Percentiles rank a stretch among this genome's conserved stretches.
These are phyloP conservation scores for Hirtodrosophila cameraria DNA, from an alignment of 2,888 invertebrate genomes.

Conservation along the genomic window DNA sequence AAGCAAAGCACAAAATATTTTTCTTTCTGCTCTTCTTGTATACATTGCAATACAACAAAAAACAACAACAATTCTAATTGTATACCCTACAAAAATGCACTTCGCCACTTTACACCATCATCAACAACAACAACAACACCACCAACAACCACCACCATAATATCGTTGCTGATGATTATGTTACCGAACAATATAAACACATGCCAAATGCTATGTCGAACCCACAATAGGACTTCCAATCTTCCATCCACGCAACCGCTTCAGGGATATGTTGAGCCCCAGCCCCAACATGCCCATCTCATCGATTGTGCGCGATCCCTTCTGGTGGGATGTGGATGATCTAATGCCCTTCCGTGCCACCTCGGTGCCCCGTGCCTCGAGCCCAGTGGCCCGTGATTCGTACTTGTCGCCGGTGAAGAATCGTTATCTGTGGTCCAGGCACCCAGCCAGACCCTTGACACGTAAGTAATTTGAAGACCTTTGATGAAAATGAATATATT, in stretches of 20 bases:
- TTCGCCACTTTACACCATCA: constrained; percentile 24
- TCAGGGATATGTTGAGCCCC: constrained; percentile 91
- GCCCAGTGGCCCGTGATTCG: constrained; percentile 92
- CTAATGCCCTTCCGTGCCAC: constrained; percentile 88
- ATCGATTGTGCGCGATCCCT: constrained; percentile 93
- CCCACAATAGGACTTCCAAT: constrained; percentile 87
- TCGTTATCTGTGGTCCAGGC: constrained; percentile 95
- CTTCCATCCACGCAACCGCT: constrained; percentile 87
- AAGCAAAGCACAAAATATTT: constrained; percentile 75
- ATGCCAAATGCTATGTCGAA: constrained; percentile 47
- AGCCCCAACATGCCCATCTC: constrained; percentile 91
- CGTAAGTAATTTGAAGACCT: constrained; percentile 87
- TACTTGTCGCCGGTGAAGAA: constrained; percentile 96
- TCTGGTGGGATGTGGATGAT: constrained; percentile 94
- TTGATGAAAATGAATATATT: background rate
- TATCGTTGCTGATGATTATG: constrained; percentile 49
- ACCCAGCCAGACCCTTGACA: constrained; percentile 93
- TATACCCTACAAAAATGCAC: constrained; percentile 56
- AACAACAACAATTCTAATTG: constrained; percentile 53
- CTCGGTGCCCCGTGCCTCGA: constrained; percentile 87
- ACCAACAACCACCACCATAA: constrained; percentile 26
- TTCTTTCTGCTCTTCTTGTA: constrained; percentile 81
- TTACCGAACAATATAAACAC: constrained; percentile 46
- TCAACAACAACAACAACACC: constrained; percentile 25
- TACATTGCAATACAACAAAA: constrained; percentile 72